Base-by-base conservation (phyloP, 2,797 vertebrate genomes). In the Leptoclinus maculatus region DNA sequence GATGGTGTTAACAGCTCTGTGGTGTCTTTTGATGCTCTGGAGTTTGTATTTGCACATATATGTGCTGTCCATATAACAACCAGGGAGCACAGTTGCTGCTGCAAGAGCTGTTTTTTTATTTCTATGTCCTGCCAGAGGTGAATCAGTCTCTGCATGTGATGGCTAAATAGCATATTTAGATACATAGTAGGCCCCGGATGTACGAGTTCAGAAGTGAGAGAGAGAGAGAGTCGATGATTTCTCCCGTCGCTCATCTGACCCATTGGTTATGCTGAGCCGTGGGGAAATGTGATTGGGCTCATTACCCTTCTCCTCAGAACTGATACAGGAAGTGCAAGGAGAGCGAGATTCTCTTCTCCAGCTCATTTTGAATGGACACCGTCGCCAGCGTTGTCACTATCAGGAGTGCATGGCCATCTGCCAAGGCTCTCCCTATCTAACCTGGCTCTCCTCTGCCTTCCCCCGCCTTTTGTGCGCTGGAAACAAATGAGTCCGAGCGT, bases 261-360 rank as follows among this genome's bases (percentile, higher is more conserved):
- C 90, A 91, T 91, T 87, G 78, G 91, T 93, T 93, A 94, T 91
- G 91, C 89, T 87, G 91, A 94, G 89, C 91, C 87, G 90, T 62
- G 81, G 93, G 90, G 88, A 91, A 93, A 90, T 93, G 88, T 91
- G 94, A 92, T 93, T 91, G 92, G 91, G 91, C 94, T 94, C 93
- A 93, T 95, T 95, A 94, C 92, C 89, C 83, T 93, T 49, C 87
- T 92, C 86, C 88, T 93, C 89, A 86, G 88, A 90, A 74, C 87
- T 73, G 78, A 92, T 81, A 87, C 81, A 83, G 80, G 79, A 89
- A 90, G 83, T 74, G 86, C 66, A 69, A 66, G 72, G 56, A 89
- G 84, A 79, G 68, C 49, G 34, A 60, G 47, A 65, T 67, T 13
- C 43, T 78, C 67, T 78, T 80, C 84, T 82, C 73, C 67, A 34